These are phyloP conservation scores for Heliothis subflexa DNA, from an alignment of 1,140 invertebrate genomes.

Conservation along the genomic window DNA sequence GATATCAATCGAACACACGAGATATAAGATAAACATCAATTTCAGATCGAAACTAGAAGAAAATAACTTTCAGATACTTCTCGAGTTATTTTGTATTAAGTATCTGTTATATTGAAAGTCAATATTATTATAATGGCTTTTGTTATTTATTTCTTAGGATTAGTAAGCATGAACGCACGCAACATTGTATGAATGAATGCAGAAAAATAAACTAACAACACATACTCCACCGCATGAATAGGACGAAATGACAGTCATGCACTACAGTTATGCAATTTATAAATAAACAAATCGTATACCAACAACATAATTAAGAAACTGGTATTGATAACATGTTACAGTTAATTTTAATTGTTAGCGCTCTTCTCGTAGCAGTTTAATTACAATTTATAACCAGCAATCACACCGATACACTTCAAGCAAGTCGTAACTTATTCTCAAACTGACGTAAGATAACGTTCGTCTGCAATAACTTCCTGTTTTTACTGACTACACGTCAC, in stretches of 20 bases:
- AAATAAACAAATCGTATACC: not conserved
- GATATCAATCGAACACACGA: constrained; percentile 8
- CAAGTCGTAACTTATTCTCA: constrained; percentile 42
- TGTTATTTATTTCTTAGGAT: constrained; percentile 4
- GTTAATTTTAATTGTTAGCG: constrained; percentile 1
- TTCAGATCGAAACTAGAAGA: not conserved
- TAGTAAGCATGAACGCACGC: constrained; percentile 8
- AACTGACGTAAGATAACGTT: constrained; percentile 41
- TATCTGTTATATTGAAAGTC: not conserved
- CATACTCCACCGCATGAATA: not conserved
- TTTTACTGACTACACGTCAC: constrained; percentile 31
- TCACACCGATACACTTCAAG: constrained; percentile 17
- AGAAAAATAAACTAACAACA: constrained; percentile 18
- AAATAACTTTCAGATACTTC: not conserved
- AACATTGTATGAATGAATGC: constrained; percentile 13
- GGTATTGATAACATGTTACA: constrained; percentile 18
- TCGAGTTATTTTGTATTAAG: not conserved
- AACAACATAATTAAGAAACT: constrained; percentile 21
- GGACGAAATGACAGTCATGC: not conserved
- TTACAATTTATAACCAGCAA: constrained; percentile 39
- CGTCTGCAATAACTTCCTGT: constrained; percentile 42
- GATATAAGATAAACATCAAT: constrained; percentile 7
- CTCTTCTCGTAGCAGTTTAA: constrained; percentile 28
- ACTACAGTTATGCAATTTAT: constrained; percentile 10
- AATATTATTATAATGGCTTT: constrained; percentile 1